Evolutionary conservation across 2,888 invertebrate species (phyloP).

Genomic region (Hemicrepidius hirtus): DNA sequence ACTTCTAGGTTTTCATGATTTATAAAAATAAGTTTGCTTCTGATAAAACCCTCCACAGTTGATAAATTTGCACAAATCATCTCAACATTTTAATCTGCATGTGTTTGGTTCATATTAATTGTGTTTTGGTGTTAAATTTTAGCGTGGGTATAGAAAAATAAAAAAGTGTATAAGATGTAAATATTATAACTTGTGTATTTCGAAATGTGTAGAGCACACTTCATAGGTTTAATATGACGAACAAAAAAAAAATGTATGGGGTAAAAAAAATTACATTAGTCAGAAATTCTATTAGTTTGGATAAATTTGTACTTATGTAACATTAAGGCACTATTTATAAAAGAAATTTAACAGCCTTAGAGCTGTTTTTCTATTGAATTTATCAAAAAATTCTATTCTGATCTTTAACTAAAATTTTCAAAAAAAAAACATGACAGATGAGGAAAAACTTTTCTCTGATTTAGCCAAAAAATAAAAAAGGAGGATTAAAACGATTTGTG

Average conservation of each 20-base stretch:
- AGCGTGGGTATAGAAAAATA: constrained; percentile 24
- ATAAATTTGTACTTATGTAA: constrained; percentile 36
- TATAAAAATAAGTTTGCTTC: no score
- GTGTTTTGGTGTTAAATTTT: constrained; percentile 30
- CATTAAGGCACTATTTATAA: constrained; percentile 22
- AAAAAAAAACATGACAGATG: no score
- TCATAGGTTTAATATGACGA: not conserved
- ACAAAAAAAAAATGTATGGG: constrained; percentile 1
- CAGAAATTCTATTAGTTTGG: constrained; percentile 13
- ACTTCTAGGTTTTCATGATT: no score
- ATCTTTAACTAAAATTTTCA: no score
- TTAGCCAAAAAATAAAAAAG: no score
- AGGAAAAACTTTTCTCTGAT: no score
- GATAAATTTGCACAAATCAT: no score
- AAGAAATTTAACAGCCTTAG: constrained; percentile 30
- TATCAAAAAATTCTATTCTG: not conserved
- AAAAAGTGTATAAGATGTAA: constrained; percentile 25
- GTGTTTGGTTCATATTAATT: not conserved
- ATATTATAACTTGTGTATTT: constrained; percentile 31
- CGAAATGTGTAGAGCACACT: constrained; percentile 36
- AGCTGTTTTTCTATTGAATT: constrained; percentile 25
- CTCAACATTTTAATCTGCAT: constrained; percentile 3
- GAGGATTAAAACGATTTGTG: no score
- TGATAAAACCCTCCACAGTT: no score
- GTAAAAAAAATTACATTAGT: constrained; percentile 1